A percentile compares a stretch with the other conserved stretches of the same genome.
These are phyloP conservation scores for Drosophila pseudotakahashii DNA, from an alignment of 2,888 invertebrate genomes.

Conservation along the genomic window DNA sequence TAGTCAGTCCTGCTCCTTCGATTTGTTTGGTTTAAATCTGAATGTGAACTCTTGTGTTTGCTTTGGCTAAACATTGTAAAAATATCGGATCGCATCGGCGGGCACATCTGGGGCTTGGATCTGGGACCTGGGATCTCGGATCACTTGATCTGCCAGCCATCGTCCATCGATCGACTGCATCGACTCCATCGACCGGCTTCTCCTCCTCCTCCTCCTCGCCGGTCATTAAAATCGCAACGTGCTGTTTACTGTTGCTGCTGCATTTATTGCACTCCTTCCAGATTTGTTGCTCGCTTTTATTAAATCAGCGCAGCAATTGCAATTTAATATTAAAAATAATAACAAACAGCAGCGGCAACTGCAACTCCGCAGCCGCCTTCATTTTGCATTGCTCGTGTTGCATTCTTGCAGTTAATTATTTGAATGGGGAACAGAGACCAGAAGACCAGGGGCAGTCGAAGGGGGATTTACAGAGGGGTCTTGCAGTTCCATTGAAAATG, in stretches of 20 bases:
- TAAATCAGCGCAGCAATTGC: conserved; percentile 80
- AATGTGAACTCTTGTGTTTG: conserved; percentile 65
- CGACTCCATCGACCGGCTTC: conserved; percentile 46
- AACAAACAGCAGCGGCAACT: conserved; percentile 68
- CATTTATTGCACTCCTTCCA: conserved; percentile 66
- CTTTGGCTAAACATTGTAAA: conserved; percentile 77
- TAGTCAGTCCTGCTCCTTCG: not conserved
- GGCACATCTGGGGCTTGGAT: conserved; percentile 67
- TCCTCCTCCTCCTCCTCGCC: conserved; percentile 37
- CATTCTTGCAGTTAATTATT: conserved; percentile 79
- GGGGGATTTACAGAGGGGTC: conserved; percentile 15
- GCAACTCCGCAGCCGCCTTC: conserved; percentile 47
- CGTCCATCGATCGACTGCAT: conserved; percentile 61
- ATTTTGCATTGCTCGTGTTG: conserved; percentile 72
- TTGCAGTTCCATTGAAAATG: conserved; percentile 76
- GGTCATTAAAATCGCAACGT: conserved; percentile 79
- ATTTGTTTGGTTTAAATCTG: conserved; percentile 55
- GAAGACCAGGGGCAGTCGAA: conserved; percentile 34
- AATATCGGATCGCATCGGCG: conserved; percentile 71
- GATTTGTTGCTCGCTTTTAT: conserved; percentile 73
- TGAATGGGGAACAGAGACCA: conserved; percentile 58
- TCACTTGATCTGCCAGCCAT: too few relatives aligned
- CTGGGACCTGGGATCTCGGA: conserved; percentile 22
- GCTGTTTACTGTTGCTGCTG: conserved; percentile 73
- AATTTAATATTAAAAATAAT: conserved; percentile 82